These are phyloP conservation scores for Platalea minor DNA, from an alignment of 2,797 vertebrate species.

Conservation along the genomic window DNA sequence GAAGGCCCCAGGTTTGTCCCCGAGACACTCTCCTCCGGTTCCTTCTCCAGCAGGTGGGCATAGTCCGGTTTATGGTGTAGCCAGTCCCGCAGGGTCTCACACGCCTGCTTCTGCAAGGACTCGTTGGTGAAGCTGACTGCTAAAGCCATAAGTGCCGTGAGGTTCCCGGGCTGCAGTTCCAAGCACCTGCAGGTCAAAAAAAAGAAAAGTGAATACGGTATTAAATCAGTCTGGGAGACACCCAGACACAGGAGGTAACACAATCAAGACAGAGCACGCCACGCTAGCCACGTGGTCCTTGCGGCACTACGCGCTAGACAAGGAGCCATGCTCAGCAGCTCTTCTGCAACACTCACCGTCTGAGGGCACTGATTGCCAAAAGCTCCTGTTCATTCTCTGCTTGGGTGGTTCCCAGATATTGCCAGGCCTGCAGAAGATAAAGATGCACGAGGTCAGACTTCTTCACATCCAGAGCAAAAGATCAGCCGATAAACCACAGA, in stretches of 20 bases:
- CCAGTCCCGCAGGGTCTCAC: slow-evolving; percentile 94
- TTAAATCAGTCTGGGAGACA: neutral
- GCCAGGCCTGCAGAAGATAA: slow-evolving; percentile 86
- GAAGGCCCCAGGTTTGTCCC: slow-evolving; percentile 64
- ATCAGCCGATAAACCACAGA: neutral
- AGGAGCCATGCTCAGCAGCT: neutral
- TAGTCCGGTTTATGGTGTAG: slow-evolving; percentile 90
- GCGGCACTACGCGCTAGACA: neutral
- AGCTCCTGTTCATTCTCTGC: slow-evolving; percentile 98
- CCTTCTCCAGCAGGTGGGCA: slow-evolving; percentile 78
- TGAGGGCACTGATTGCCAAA: slow-evolving; percentile 95
- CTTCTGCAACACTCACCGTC: slow-evolving; percentile 80
- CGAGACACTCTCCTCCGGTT: slow-evolving; percentile 49
- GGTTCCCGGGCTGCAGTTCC: slow-evolving; percentile 93
- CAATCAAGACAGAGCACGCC: neutral
- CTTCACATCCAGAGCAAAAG: neutral
- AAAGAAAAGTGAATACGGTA: neutral
- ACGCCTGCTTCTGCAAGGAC: slow-evolving; percentile 96
- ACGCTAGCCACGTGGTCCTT: accelerated
- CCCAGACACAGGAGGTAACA: neutral
- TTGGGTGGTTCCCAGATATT: slow-evolving; percentile 96
- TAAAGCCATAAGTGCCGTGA: slow-evolving; percentile 92
- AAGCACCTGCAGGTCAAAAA: slow-evolving; percentile 82
- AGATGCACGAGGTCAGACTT: neutral
- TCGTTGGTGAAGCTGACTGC: slow-evolving; percentile 98